Base-by-base conservation (phyloP, 2,797 vertebrate genomes). In the Cheirogaleus major region DNA sequence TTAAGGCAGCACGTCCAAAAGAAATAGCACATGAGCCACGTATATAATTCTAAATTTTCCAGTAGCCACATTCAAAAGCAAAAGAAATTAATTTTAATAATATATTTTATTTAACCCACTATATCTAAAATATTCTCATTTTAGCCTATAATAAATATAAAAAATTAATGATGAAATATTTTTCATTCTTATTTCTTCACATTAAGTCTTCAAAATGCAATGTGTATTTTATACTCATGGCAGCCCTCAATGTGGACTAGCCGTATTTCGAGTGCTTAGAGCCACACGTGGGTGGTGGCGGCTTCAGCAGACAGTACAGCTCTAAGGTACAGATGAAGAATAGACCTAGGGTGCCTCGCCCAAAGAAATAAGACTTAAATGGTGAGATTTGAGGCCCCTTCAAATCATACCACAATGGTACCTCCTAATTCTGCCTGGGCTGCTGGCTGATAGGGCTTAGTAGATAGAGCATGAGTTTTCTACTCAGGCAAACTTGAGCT, bases 41-140 rank as follows among this genome's bases (percentile, higher is more conserved):
- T 7, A 22, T 23, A 15, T 43, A 32, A 4, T 57, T 91, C 69
- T 92, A 78, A 72, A 61, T 93, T 48, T 57, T 75, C 83, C 61
- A 55, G 45, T 14, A 93, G 59, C 41, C 41, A 32, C 48, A 22
- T n/a, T 45, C 9, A 55, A 72, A 93, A 67, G 27, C 18, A 65
- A 70, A 82, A 65, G 2, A 85, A 41, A 48, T 79, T 85, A 55
- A 82, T 69, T 90, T 79, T 67, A 72, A 72, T 48, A 72, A 84
- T 72, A 63, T 57, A 45, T 73, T 91, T 84, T 80, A 41, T 65
- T 85, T 83, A 69, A 73, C 23, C 20, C 30, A 17, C 22, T 57
- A 12, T 48, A 63, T 57, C 81, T 73, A 80, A 96, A 95, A 83
- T 65, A 89, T 52, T 70, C 70, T 80, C 32, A 78, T 67, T 65